Evolutionary conservation across 2,888 invertebrate species (phyloP).

Genomic region (Rhagium mordax): DNA sequence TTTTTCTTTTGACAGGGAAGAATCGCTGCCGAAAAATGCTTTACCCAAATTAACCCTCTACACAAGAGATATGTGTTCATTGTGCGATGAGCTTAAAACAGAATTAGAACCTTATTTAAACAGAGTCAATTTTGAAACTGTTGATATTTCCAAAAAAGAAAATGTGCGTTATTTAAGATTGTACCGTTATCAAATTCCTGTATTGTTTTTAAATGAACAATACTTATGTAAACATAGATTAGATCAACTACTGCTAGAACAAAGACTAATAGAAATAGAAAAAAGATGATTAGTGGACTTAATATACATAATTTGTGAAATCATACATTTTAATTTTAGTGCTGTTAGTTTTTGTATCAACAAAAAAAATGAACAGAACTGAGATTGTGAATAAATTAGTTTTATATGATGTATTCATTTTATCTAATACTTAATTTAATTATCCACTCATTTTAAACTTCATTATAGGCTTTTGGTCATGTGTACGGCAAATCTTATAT

Average conservation of each 20-base stretch:
- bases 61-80: constrained; percentile 85
- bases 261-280: constrained; percentile 50
- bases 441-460: no score
- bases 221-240: constrained; percentile 86
- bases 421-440: no score
- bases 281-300: constrained; percentile 6
- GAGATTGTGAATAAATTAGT: no score
- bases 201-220: constrained; percentile 86
- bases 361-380: no score
- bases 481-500: no score
- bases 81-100: constrained; percentile 86
- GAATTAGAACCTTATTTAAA: constrained; percentile 75
- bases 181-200: constrained; percentile 87
- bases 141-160: constrained; percentile 83
- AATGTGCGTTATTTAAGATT: constrained; percentile 82
- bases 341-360: no score
- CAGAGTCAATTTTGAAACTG: constrained; percentile 79
- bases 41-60: constrained; percentile 82
- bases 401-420: no score
- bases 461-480: no score
- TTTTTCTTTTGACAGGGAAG: constrained; percentile 70
- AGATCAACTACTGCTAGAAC: constrained; percentile 72
- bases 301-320: no score
- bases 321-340: no score
- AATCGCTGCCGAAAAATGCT: constrained; percentile 64